A percentile compares a stretch with the other conserved stretches of the same genome.
These are phyloP conservation scores for Formicarius rufipectus DNA, from an alignment of 2,113 vertebrate species.

Conservation along the genomic window DNA sequence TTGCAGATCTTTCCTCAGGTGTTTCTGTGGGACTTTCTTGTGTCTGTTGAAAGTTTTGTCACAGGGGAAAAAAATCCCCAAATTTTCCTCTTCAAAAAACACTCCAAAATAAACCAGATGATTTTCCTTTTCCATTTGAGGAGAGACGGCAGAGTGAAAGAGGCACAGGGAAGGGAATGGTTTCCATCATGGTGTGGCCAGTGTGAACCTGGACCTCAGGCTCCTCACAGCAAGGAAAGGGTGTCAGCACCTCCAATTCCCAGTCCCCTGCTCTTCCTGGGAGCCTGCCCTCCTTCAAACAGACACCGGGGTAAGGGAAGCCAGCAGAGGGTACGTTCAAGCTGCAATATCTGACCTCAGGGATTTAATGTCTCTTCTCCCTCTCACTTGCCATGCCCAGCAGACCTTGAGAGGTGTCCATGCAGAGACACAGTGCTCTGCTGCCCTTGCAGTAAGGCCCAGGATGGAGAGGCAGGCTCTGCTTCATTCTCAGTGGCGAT, in stretches of 20 bases:
- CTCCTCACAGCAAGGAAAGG: not conserved
- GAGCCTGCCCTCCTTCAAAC: not conserved
- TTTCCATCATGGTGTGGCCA: not conserved
- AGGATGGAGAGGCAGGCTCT: not conserved
- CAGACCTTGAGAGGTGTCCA: not conserved
- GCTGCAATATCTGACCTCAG: not conserved
- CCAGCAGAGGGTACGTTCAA: not conserved
- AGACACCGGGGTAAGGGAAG: not conserved
- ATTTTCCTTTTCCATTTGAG: not conserved
- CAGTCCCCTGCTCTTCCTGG: not conserved
- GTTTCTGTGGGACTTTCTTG: not conserved
- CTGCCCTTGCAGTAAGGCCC: not conserved
- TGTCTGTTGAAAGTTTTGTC: not conserved
- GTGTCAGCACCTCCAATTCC: not conserved
- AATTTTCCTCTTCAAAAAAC: not conserved
- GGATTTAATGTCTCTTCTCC: not conserved
- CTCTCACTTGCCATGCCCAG: fast-evolving
- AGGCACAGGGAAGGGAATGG: not conserved
- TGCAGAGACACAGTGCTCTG: not conserved
- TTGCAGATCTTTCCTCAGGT: not conserved
- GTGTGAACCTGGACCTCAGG: not conserved
- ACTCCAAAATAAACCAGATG: not conserved
- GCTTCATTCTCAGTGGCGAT: fast-evolving
- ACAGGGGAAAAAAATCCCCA: fast-evolving
- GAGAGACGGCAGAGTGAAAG: not conserved